phyloP scores from a whole-genome alignment of 2,888 invertebrate species.

The Cryptus armator region DNA sequence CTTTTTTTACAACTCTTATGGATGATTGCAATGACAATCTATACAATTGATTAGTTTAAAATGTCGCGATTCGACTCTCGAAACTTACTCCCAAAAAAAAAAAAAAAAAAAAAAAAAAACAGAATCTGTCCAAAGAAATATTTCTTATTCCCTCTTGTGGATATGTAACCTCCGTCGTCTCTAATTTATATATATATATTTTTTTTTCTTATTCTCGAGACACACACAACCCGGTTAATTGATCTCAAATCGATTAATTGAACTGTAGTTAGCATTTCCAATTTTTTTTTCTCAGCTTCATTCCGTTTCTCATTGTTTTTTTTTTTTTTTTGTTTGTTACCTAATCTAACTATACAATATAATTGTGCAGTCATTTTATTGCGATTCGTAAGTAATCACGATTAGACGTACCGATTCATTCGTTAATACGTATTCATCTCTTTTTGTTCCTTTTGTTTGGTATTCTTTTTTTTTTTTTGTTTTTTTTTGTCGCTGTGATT shows the following conservation, averaged over 20 bases:
- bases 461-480: not conserved
- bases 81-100: constrained; percentile 56
- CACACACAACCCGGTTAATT: constrained; percentile 52
- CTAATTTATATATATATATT: constrained; percentile 22
- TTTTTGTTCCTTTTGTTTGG: not conserved
- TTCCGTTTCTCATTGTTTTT: constrained; percentile 64
- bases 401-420: constrained; percentile 37
- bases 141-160: constrained; percentile 60
- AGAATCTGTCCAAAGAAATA: constrained; percentile 22
- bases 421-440: constrained; percentile 26
- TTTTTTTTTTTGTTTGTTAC: constrained; percentile 49
- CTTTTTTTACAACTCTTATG: constrained; percentile 24
- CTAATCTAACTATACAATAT: constrained; percentile 77
- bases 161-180: constrained; percentile 67
- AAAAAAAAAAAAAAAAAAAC: constrained; percentile 48
- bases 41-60: constrained; percentile 37
- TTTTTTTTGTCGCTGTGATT: constrained; percentile 72
- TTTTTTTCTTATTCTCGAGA: constrained; percentile 54
- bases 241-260: constrained; percentile 70
- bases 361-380: constrained; percentile 81
- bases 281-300: constrained; percentile 69
- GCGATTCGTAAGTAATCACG: constrained; percentile 57
- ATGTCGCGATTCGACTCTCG: constrained; percentile 30
- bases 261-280: constrained; percentile 69
- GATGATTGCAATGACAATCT: constrained; percentile 53